phyloP scores from a whole-genome alignment of 1,140 invertebrate species.

The Cardiocondyla obscurior region DNA sequence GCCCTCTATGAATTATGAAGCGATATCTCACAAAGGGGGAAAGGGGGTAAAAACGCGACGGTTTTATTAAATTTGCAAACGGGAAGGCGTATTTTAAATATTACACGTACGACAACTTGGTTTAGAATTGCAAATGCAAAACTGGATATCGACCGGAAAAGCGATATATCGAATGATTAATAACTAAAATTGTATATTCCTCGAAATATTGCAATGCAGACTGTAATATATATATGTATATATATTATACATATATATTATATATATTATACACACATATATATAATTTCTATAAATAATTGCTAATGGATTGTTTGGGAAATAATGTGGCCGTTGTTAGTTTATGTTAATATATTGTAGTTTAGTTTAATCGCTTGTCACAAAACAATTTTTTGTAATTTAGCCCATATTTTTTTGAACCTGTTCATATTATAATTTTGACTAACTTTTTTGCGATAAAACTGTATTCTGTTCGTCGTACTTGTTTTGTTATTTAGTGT shows the following conservation, averaged over 20 bases:
- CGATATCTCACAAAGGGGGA: slow-evolving; percentile 46
- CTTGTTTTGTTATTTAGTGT: not conserved
- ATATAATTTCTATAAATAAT: slow-evolving; percentile 20
- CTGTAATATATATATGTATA: not conserved
- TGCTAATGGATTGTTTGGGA: not conserved
- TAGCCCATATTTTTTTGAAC: not conserved
- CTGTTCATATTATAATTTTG: not conserved
- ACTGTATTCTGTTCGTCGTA: not conserved
- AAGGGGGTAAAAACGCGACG: not conserved
- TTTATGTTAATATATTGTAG: not conserved
- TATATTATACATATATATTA: no score
- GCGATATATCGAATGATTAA: slow-evolving; percentile 41
- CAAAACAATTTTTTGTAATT: not conserved
- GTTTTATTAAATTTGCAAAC: slow-evolving; percentile 46
- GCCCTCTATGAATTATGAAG: slow-evolving; percentile 38
- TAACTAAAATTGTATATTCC: slow-evolving; percentile 34
- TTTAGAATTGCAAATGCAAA: slow-evolving; percentile 44
- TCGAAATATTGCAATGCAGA: slow-evolving; percentile 15
- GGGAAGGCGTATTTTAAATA: slow-evolving; percentile 36
- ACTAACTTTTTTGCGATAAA: not conserved
- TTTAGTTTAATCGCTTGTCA: not conserved
- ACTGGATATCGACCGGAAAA: slow-evolving; percentile 24
- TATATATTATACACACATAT: not conserved
- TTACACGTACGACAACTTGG: slow-evolving; percentile 24
- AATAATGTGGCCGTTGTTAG: slow-evolving; percentile 3